Conservation (phyloP, 2,797 vertebrate genomes). For the Darevskia mixta region DNA sequence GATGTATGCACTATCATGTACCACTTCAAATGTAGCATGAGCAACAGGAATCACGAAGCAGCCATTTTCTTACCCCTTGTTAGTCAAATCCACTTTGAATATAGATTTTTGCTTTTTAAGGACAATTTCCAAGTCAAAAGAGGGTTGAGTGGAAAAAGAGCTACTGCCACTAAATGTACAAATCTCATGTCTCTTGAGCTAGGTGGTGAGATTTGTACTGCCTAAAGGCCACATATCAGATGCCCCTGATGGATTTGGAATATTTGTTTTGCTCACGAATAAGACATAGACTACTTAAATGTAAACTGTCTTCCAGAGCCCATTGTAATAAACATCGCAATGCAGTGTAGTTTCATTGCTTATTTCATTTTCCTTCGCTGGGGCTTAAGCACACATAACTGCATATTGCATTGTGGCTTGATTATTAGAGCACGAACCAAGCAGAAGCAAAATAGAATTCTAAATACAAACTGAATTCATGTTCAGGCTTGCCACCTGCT, state of each 20-base stretch:
- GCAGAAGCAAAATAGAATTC: background rate
- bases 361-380: background rate
- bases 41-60: background rate
- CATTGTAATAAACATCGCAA: conserved; percentile 4
- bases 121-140: background rate
- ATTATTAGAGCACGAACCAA: background rate
- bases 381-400: background rate
- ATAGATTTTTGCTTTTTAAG: background rate
- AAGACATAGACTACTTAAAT: background rate
- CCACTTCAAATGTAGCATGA: background rate
- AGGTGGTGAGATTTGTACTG: background rate
- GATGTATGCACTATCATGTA: background rate
- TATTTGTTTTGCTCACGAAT: background rate
- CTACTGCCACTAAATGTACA: background rate
- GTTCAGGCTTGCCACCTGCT: background rate
- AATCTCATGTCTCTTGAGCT: background rate
- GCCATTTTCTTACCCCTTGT: background rate
- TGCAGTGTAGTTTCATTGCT: background rate
- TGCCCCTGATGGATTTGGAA: background rate
- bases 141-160: background rate
- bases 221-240: background rate
- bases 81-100: background rate
- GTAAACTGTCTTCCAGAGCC: background rate
- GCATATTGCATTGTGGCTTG: background rate
- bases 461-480: background rate